Evolutionary conservation across 2,113 vertebrate genomes (phyloP).

Genomic region (Microtus montanus): DNA sequence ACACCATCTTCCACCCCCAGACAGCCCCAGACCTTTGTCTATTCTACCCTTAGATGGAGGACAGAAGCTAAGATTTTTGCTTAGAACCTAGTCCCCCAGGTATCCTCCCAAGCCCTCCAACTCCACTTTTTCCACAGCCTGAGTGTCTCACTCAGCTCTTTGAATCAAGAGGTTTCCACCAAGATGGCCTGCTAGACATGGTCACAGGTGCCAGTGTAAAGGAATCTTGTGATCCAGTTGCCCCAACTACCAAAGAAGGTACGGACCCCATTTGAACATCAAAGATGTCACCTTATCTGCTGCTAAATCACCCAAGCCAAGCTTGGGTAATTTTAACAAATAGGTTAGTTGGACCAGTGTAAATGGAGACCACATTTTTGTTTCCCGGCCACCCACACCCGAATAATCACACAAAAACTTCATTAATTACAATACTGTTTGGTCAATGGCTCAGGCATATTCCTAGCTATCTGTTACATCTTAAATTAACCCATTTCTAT

Average conservation of each 20-base stretch:
- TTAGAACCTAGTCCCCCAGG: not conserved
- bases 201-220: not conserved
- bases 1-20: no score
- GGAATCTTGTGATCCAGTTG: not conserved
- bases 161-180: not conserved
- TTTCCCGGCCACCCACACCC: no score
- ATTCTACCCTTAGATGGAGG: not conserved
- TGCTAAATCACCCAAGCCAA: no score
- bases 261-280: not conserved
- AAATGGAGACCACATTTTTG: no score
- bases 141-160: no score
- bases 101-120: not conserved
- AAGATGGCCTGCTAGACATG: not conserved
- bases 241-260: not conserved
- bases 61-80: not conserved
- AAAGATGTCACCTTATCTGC: not conserved
- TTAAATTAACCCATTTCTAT: no score
- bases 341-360: not conserved
- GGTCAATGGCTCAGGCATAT: no score
- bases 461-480: no score
- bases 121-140: not conserved
- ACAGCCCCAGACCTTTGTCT: not conserved
- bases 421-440: no score
- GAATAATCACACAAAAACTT: no score
- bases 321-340: not conserved